Base-by-base conservation (phyloP, 2,113 vertebrate species). In the Nibea coibor region DNA sequence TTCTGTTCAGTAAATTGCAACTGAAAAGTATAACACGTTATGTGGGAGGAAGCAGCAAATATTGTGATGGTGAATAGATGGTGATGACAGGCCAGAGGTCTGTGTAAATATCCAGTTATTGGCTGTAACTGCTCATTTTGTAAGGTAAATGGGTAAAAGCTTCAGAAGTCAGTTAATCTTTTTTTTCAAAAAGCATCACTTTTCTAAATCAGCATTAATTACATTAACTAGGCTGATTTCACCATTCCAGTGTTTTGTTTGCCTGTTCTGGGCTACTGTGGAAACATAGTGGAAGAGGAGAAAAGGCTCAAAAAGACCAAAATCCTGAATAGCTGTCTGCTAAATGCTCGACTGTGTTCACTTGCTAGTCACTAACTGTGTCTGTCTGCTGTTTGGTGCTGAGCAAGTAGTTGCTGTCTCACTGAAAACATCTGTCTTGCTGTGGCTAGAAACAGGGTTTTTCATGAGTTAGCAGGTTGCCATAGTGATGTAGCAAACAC, bases 51-150 rank as follows among this genome's bases (percentile, higher is more conserved):
- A 63, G 5, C 28, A 15, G 79, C 20, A 62, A 48, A 77, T 59
- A 77, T 53, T 75, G 64, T 66, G 47, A 70, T 63, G 26, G 28
- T 53, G 47, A 61, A 47, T 28, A 7, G 47, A 71, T 53, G 65
- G 20, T 64, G 26, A 66, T 70, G 39, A 26, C 19, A 57, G 10
- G 17, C 69, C 63, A 8, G n/a, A 12, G 15, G 24, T 54, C 15
- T 59, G 14, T 39, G 10, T 24, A 20, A 35, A 15, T 54, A 17
- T 8, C 11, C 28, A 56, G 35, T 2, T 19, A 48, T 22, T 57
- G 48, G 47, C 14, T 31, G 14, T 26, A 71, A 70, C 8, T 35
- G 15, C 19, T 45, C 6, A 0, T 24, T 39, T 54, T 66, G 4
- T 50, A 11, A 50, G 3, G 8, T 45, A 45, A 45, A 45, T 45